Conservation (phyloP, 2,888 invertebrate species). For the Tenthredo distinguenda region DNA sequence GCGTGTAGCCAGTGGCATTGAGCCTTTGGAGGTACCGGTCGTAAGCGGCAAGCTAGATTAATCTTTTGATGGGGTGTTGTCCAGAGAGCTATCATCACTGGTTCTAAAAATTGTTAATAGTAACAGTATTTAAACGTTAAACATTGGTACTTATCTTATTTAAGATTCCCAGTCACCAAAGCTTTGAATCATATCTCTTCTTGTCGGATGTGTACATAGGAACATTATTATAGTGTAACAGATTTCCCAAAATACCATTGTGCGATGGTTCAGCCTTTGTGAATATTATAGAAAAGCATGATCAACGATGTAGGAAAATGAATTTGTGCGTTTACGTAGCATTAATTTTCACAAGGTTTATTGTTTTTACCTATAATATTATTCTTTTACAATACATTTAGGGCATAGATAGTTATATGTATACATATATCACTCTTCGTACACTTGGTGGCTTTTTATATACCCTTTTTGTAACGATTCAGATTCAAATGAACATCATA, state of each 20-base stretch:
- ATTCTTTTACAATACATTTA: slow-evolving; percentile 12
- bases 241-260: slow-evolving; percentile 2
- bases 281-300: slow-evolving; percentile 2
- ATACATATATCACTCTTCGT: neutral
- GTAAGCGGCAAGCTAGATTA: slow-evolving; percentile 72
- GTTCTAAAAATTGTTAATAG: slow-evolving; percentile 69
- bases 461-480: neutral
- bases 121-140: neutral
- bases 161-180: slow-evolving; percentile 58
- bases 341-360: neutral
- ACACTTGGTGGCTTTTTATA: neutral
- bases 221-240: neutral
- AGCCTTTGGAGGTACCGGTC: slow-evolving; percentile 63
- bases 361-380: slow-evolving; percentile 3
- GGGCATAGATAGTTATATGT: neutral
- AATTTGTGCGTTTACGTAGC: neutral
- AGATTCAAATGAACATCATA: neutral
- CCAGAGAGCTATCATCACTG: slow-evolving; percentile 73
- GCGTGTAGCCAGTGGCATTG: slow-evolving; percentile 73
- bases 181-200: slow-evolving; percentile 19
- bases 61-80: slow-evolving; percentile 73
- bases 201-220: neutral
- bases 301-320: neutral
- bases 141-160: slow-evolving; percentile 45
- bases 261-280: neutral